phyloP scores from a whole-genome alignment of 1,140 invertebrate genomes.

The Drosophila nebulosa region DNA sequence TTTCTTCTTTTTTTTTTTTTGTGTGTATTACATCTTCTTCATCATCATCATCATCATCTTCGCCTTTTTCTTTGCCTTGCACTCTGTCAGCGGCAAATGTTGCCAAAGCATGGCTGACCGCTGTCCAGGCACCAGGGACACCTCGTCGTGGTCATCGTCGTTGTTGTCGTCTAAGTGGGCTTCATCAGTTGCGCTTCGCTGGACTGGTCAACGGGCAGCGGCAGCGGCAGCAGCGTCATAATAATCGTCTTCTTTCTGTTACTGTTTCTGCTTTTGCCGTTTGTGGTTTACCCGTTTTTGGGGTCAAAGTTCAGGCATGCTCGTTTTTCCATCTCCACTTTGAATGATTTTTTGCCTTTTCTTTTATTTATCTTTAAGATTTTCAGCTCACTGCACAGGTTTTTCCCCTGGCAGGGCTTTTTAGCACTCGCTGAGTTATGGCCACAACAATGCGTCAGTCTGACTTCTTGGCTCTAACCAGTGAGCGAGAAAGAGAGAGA shows the following conservation, averaged over 20 bases:
- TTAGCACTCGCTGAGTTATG: constrained; percentile 47
- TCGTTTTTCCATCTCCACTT: neutral
- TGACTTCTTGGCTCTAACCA: constrained; percentile 23
- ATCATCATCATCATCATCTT: constrained; percentile 16
- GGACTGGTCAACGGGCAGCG: constrained; percentile 5
- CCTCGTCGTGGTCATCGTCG: constrained; percentile 32
- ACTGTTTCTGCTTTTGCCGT: constrained; percentile 28
- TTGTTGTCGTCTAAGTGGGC: constrained; percentile 60
- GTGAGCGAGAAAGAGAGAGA: too few relatives aligned
- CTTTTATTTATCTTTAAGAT: constrained; percentile 80
- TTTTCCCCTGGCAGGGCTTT: constrained; percentile 31
- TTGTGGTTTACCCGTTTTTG: constrained; percentile 54
- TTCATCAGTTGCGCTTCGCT: constrained; percentile 74
- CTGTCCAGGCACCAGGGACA: constrained; percentile 45
- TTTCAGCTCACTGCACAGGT: constrained; percentile 70
- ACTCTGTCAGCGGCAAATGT: constrained; percentile 73
- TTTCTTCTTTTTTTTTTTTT: constrained; percentile 18
- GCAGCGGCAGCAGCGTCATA: constrained; percentile 63
- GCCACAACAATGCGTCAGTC: constrained; percentile 74
- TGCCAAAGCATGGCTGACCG: constrained; percentile 48
- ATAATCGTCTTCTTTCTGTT: constrained; percentile 53
- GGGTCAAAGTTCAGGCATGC: constrained; percentile 67
- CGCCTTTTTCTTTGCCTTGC: constrained; percentile 30
- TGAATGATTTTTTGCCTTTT: constrained; percentile 14
- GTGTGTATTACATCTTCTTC: constrained; percentile 17